Evolutionary conservation across 2,888 invertebrate genomes (phyloP).

Genomic region (Scelioninae gen. 1): DNA sequence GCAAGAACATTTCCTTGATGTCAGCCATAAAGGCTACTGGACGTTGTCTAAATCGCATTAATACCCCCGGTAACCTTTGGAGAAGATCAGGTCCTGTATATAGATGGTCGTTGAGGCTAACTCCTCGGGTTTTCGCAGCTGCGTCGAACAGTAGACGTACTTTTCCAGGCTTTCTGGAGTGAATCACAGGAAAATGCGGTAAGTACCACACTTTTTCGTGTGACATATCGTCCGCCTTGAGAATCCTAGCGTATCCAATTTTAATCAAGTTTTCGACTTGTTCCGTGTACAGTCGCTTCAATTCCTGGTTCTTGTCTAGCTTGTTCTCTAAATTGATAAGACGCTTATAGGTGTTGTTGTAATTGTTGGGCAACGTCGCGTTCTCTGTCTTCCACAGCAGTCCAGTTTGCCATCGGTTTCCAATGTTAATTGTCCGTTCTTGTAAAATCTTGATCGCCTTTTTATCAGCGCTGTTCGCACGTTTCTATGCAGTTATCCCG

Average conservation of each 20-base stretch:
- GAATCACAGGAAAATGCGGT: constrained; percentile 71
- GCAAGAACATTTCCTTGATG: constrained; percentile 77
- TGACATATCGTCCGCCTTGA: background rate
- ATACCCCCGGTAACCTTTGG: constrained; percentile 76
- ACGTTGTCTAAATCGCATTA: constrained; percentile 79
- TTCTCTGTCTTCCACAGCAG: constrained; percentile 26
- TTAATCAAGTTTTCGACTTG: constrained; percentile 24
- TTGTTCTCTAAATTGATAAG: constrained; percentile 39
- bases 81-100: constrained; percentile 77
- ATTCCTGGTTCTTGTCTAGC: constrained; percentile 37
- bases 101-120: constrained; percentile 72
- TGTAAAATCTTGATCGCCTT: too few relatives aligned
- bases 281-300: constrained; percentile 19
- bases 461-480: too few relatives aligned
- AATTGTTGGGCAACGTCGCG: background rate
- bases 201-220: constrained; percentile 34
- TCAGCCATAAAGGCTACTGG: constrained; percentile 76
- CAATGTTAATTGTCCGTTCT: too few relatives aligned
- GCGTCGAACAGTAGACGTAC: constrained; percentile 76
- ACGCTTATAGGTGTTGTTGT: constrained; percentile 11
- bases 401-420: constrained; percentile 41
- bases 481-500: background rate
- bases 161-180: constrained; percentile 72
- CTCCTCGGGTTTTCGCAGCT: constrained; percentile 70
- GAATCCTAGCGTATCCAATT: background rate